Evolutionary conservation across 2,113 vertebrate genomes (phyloP), one percentile per base, ranked within the genome.

Genomic region (Vireo altiloquus): DNA sequence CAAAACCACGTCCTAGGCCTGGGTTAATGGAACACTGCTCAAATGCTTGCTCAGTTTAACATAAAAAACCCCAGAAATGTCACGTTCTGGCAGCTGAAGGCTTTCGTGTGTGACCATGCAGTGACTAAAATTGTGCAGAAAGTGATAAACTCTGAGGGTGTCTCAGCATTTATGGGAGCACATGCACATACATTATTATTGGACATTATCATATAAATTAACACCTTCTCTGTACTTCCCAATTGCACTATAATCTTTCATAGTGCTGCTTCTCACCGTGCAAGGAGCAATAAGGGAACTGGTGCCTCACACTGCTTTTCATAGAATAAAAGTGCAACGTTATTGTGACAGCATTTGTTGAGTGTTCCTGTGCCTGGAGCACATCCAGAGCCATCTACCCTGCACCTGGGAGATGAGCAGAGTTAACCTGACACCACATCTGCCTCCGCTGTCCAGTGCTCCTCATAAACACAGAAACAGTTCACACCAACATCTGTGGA

Each of bases 201-300:
- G 20, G 82, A 47, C 23, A 81, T 95, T 92, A 96, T 85, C 47
- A 42, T 89, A 52, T 83, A 94, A 95, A 89, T 91, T 53, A 96
- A 89, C 77, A 37, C 59, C 52, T 70, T 87, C 74, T 83, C 72
- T 70, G 65, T 66, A 37, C 89, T 33, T 97, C 87, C 91, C 95
- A 57, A 1, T 5, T 76, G 92, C 39, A 33, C 78, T 72, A 76
- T 94, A 74, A 96, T 92, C 66, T 82, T 76, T 60, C 74, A 68
- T 21, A 94, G 84, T 40, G 33, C 85, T 87, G 78, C 84, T 98
- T 57, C 46, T 94, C 39, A 22, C 69, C 0, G 7, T 82, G 90
- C 87, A 90, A 94, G 95, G 60, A 94, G 71, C 68, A 33, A 1
- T 4, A 31, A 76, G 42, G 63, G 81, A 39, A 63, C 46, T 5